phyloP scores from a whole-genome alignment of 2,888 invertebrate genomes.

The Pseudococcus viburni region DNA sequence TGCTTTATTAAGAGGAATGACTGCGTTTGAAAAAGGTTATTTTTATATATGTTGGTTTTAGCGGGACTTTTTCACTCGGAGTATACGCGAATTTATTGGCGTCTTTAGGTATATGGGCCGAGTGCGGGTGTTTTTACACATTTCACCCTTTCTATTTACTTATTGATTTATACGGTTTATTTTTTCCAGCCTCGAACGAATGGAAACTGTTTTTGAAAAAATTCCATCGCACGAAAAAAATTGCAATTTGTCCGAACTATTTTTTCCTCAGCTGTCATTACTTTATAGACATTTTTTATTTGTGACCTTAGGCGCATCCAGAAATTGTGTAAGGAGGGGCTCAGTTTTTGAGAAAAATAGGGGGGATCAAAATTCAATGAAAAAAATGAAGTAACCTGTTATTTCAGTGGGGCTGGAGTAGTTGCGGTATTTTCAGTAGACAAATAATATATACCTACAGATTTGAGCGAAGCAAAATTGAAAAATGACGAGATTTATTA shows the following conservation, averaged over 20 bases:
- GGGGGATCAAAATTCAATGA: no score
- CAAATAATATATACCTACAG: no score
- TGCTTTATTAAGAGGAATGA: constrained; percentile 56
- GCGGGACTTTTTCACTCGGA: neutral
- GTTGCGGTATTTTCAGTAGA: no score
- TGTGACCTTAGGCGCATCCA: no score
- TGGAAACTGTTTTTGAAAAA: neutral
- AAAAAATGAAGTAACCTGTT: no score
- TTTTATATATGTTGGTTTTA: constrained; percentile 28
- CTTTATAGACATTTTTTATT: no score
- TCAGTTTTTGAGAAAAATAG: no score
- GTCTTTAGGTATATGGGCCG: constrained; percentile 15
- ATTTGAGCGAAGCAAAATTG: no score
- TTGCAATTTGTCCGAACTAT: neutral
- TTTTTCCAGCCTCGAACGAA: neutral
- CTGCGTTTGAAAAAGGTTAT: constrained; percentile 45
- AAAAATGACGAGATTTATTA: no score
- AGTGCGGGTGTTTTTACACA: constrained; percentile 19
- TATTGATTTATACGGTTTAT: neutral
- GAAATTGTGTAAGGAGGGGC: no score
- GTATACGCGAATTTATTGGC: constrained; percentile 30
- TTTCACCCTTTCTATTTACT: neutral
- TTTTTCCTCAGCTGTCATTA: no score
- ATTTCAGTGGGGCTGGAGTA: no score
- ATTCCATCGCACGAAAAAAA: neutral